Conservation (phyloP, 2,113 vertebrate genomes). For the Eptesicus fuscus region DNA sequence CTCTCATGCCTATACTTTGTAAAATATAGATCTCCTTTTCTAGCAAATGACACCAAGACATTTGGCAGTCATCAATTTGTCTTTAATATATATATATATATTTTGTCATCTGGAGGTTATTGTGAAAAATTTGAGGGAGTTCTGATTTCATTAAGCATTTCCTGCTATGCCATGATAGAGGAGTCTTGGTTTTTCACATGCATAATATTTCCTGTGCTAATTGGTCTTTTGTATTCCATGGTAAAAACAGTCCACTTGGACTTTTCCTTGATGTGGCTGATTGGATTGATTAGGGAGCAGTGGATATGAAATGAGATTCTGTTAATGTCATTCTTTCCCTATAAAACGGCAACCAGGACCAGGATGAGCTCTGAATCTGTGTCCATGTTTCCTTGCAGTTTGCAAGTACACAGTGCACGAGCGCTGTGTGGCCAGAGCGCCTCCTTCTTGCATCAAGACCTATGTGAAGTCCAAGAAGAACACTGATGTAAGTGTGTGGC, state of each 20-base stretch:
- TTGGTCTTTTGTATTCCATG: conserved; percentile 80
- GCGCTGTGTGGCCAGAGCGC: conserved; percentile 91
- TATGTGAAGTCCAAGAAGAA: conserved; percentile 96
- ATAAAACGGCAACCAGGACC: conserved; percentile 58
- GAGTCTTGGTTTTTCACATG: conserved; percentile 82
- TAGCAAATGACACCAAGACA: conserved; percentile 79
- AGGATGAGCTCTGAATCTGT: conserved; percentile 50
- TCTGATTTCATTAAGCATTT: conserved; percentile 87
- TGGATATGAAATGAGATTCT: conserved; percentile 69
- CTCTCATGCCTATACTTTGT: conserved; percentile 78
- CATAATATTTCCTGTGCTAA: conserved; percentile 86
- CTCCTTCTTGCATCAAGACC: conserved; percentile 94
- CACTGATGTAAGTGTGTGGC: conserved; percentile 85
- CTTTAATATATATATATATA: conserved; percentile 74
- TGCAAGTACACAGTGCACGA: conserved; percentile 96
- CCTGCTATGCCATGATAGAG: conserved; percentile 82
- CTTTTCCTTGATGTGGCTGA: conserved; percentile 77
- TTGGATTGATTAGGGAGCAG: conserved; percentile 78
- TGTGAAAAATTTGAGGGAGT: conserved; percentile 80
- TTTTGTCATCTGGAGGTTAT: conserved; percentile 84
- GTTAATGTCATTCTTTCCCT: conserved; percentile 71
- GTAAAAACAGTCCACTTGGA: conserved; percentile 79
- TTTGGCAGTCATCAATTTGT: conserved; percentile 84
- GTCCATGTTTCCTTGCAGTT: conserved; percentile 82
- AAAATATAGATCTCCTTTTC: conserved; percentile 78